Base-by-base conservation (phyloP, 35 echinoderm and acorn worm species). In the Lytechinus variegatus region DNA sequence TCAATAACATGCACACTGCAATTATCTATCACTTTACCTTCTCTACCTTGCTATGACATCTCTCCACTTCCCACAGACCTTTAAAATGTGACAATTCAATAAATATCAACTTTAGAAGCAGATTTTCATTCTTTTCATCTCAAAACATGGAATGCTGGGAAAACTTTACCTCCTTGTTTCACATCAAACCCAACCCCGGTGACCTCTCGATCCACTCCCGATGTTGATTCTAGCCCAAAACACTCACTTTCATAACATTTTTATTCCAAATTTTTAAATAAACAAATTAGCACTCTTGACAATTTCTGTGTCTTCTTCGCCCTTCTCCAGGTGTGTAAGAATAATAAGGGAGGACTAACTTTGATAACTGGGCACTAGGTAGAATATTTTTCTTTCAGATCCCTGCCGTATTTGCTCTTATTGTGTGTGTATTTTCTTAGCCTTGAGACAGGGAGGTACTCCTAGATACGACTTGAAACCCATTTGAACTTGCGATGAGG, bases 101-200 rank as follows among this genome's bases (percentile, higher is more conserved):
- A 21, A 79, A n/a, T n/a, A 24, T 19, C 33, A 24, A 79, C 66
- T 79, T 79, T 79, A 24, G 14, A 79, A 79, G 66, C 4, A 5
- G 66, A 16, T 79, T 16, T 79, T 19, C n/a, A 7, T 79, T n/a
- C 66, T 79, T 24, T 24, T 79, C 66, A n/a, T 79, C 66, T 7
- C 16, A n/a, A 79, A 24, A 79, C 33, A 44, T 44, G n/a, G 66
- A 79, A 79, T 79, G 66, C 66, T 79, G 66, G 66, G 66, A 79
- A 79, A 79, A 79, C 66, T 79, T 79, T 79, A 79, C 66, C 66
- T 79, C 19, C 66, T 79, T 79, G 66, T 79, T 79, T 79, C 66
- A 79, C 66, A 79, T 79, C 66, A 79, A 24, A 79, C 66, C 21
- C 66, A 19, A 79, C 66, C 66, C 66, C 66, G 33, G 19, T 24